These are phyloP conservation scores for Pangasius krempfi DNA, from an alignment of 2,797 vertebrate species.

Conservation along the genomic window DNA sequence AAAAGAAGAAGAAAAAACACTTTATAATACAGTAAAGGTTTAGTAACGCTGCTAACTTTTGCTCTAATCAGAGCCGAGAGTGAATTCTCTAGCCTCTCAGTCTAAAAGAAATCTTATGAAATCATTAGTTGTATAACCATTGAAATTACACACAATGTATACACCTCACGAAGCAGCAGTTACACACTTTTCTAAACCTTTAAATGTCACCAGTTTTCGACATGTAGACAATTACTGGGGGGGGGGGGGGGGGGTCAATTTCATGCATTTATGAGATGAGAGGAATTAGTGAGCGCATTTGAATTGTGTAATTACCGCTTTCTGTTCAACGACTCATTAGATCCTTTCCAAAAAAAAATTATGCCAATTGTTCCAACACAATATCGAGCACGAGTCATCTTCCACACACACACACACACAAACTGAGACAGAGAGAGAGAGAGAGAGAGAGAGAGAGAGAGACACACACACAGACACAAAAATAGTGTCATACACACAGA, in stretches of 20 bases:
- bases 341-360: conserved; percentile 5
- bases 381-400: not conserved
- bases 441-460: not conserved
- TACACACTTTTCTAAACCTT: not conserved
- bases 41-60: not conserved
- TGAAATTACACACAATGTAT: not conserved
- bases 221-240: not conserved
- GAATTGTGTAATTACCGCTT: not conserved
- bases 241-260: not conserved
- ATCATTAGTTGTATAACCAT: not conserved
- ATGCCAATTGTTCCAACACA: conserved; percentile 9
- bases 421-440: not conserved
- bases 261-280: conserved; percentile 7
- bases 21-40: not conserved
- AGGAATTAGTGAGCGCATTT: conserved; percentile 1
- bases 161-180: not conserved
- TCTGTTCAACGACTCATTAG: conserved; percentile 22
- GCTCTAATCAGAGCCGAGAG: not conserved
- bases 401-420: not conserved
- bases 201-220: not conserved
- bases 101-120: not conserved
- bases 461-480: not conserved
- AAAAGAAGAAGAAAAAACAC: conserved; percentile 20
- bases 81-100: not conserved
- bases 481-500: not conserved